Evolutionary conservation across 2,113 vertebrate genomes (phyloP).

Genomic region (Hyperopisus bebe): DNA sequence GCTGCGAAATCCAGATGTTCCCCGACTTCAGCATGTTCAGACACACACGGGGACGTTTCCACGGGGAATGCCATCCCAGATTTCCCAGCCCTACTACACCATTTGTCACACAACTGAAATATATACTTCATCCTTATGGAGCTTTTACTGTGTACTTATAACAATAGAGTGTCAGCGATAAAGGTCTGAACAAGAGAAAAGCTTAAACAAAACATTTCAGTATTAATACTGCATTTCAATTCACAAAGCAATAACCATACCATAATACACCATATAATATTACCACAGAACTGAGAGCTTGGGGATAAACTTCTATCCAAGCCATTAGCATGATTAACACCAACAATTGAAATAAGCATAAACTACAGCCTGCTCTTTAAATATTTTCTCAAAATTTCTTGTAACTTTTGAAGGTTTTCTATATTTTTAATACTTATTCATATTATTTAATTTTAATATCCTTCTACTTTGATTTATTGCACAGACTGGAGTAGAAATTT

Average conservation of each 20-base stretch:
- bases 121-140: neutral
- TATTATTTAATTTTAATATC: neutral
- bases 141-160: neutral
- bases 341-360: neutral
- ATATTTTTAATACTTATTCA: neutral
- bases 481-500: neutral
- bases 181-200: neutral
- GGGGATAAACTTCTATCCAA: neutral
- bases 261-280: neutral
- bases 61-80: conserved; percentile 9
- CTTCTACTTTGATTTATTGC: neutral
- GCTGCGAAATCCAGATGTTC: conserved; percentile 43
- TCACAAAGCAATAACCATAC: neutral
- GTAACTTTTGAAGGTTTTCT: neutral
- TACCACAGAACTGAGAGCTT: neutral
- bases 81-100: conserved; percentile 15
- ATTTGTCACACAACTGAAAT: neutral
- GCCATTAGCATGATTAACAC: neutral
- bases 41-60: conserved; percentile 27
- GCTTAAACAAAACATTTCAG: neutral
- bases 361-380: neutral
- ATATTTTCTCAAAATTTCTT: neutral
- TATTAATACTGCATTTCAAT: too few species aligned
- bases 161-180: neutral
- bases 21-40: conserved; percentile 48